These are phyloP conservation scores for Drosophila dunni DNA, from an alignment of 1,140 invertebrate species.

Conservation along the genomic window DNA sequence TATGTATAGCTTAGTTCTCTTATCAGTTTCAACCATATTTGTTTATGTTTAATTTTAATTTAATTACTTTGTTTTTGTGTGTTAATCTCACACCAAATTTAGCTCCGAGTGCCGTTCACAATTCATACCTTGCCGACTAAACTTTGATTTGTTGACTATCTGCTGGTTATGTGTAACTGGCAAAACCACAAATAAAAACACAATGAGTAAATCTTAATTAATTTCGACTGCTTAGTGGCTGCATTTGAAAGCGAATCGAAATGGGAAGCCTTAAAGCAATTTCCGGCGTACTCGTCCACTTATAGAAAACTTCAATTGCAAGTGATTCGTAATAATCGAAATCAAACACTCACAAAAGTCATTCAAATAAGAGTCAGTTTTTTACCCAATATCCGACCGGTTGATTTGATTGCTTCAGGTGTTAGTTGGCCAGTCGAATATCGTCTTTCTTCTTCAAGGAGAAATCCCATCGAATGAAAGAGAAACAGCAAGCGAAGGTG, in stretches of 20 bases:
- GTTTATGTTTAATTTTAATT: too few relatives aligned
- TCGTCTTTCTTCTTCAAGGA: slow-evolving; percentile 19
- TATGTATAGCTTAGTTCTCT: too few relatives aligned
- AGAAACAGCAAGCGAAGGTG: not conserved
- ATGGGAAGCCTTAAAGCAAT: slow-evolving; percentile 33
- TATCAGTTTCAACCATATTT: too few relatives aligned
- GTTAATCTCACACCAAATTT: too few relatives aligned
- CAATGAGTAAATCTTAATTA: slow-evolving; percentile 20
- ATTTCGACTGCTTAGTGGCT: slow-evolving; percentile 17
- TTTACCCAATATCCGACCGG: slow-evolving; percentile 21
- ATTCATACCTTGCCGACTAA: too few relatives aligned
- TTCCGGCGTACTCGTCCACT: not conserved
- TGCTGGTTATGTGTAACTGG: not conserved
- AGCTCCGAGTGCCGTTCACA: too few relatives aligned
- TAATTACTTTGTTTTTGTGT: too few relatives aligned
- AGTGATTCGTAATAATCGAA: slow-evolving; percentile 63
- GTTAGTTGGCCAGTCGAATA: slow-evolving; percentile 13
- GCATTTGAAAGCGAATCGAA: not conserved
- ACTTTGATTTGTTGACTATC: not conserved
- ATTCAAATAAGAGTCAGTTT: slow-evolving; percentile 38
- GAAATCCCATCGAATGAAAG: slow-evolving; percentile 31
- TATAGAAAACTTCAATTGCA: slow-evolving; percentile 31
- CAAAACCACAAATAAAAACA: not conserved
- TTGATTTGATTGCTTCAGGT: slow-evolving; percentile 60
- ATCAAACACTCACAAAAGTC: slow-evolving; percentile 65